Conservation (phyloP, 2,797 vertebrate species). For the Chromobotia macracanthus region DNA sequence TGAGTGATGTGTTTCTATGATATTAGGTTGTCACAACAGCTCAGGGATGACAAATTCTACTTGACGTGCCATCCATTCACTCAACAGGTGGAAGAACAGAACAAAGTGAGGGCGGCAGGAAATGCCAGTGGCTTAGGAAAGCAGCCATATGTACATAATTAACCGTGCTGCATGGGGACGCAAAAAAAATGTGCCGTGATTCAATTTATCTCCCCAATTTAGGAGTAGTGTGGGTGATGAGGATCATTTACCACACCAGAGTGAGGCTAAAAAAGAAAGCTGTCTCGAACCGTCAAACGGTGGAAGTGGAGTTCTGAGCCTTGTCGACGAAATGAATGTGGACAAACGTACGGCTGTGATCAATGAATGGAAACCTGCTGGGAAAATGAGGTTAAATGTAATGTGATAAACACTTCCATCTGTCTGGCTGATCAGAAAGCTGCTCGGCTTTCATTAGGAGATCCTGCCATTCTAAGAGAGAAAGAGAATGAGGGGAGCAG, state of each 20-base stretch:
- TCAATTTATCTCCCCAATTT: slow-evolving; percentile 58
- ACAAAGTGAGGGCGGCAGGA: slow-evolving; percentile 38
- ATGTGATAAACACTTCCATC: slow-evolving; percentile 68
- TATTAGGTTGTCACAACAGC: slow-evolving; percentile 53
- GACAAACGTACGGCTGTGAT: slow-evolving; percentile 60
- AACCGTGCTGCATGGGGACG: slow-evolving; percentile 46
- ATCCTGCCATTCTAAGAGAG: slow-evolving; percentile 24
- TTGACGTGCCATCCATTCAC: slow-evolving; percentile 49
- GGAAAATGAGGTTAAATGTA: slow-evolving; percentile 67
- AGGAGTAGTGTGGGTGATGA: slow-evolving; percentile 44
- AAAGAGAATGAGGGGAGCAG: background rate
- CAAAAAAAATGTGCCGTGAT: slow-evolving; percentile 52
- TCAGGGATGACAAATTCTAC: slow-evolving; percentile 55
- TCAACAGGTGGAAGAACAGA: slow-evolving; percentile 42
- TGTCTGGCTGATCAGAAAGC: slow-evolving; percentile 61
- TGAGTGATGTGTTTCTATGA: slow-evolving; percentile 48
- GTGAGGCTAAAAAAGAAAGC: slow-evolving; percentile 42
- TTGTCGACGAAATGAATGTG: slow-evolving; percentile 54
- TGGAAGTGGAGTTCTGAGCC: slow-evolving; percentile 50
- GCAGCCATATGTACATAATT: slow-evolving; percentile 57
- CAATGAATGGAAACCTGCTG: slow-evolving; percentile 61
- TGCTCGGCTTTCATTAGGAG: slow-evolving; percentile 46
- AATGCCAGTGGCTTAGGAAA: slow-evolving; percentile 33
- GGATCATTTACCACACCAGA: slow-evolving; percentile 35
- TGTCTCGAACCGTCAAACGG: slow-evolving; percentile 44